These are phyloP conservation scores for Drosophila merina DNA, from an alignment of 2,888 invertebrate genomes.

Conservation along the genomic window DNA sequence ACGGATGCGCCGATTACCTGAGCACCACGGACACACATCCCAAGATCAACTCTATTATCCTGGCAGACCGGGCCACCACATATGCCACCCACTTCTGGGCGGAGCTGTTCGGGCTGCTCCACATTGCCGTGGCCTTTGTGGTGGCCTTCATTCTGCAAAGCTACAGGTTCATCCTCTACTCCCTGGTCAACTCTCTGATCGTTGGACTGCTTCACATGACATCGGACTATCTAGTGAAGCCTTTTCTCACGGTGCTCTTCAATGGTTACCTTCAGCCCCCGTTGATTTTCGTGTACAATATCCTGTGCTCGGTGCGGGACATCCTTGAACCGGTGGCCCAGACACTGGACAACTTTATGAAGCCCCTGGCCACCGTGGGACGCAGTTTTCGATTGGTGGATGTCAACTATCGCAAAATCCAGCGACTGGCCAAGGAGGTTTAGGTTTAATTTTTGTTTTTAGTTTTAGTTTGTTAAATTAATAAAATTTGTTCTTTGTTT, in stretches of 20 bases:
- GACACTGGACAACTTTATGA: conserved; percentile 84
- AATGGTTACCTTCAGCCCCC: conserved; percentile 89
- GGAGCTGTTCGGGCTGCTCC: conserved; percentile 87
- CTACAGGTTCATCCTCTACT: conserved; percentile 86
- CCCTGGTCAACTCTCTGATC: conserved; percentile 86
- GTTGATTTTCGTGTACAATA: conserved; percentile 87
- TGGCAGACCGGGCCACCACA: conserved; percentile 86
- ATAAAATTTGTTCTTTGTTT: conserved; percentile 2
- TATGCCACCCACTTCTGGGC: conserved; percentile 88
- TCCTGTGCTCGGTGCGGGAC: conserved; percentile 86
- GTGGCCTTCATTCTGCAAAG: conserved; percentile 87
- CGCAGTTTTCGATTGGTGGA: conserved; percentile 75
- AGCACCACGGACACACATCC: conserved; percentile 88
- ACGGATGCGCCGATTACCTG: conserved; percentile 87
- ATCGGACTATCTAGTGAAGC: conserved; percentile 89
- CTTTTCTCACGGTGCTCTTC: conserved; percentile 86
- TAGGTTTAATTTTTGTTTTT: conserved; percentile 27
- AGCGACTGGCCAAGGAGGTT: conserved; percentile 63
- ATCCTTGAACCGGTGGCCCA: conserved; percentile 87
- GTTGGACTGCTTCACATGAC: conserved; percentile 87
- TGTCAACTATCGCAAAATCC: conserved; percentile 70
- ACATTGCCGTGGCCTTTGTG: conserved; percentile 86
- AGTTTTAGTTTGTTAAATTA: conserved; percentile 1
- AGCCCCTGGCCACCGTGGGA: conserved; percentile 76
- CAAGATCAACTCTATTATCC: conserved; percentile 85